Conservation (phyloP, 1,140 invertebrate genomes). For the Leucophenga varia region DNA sequence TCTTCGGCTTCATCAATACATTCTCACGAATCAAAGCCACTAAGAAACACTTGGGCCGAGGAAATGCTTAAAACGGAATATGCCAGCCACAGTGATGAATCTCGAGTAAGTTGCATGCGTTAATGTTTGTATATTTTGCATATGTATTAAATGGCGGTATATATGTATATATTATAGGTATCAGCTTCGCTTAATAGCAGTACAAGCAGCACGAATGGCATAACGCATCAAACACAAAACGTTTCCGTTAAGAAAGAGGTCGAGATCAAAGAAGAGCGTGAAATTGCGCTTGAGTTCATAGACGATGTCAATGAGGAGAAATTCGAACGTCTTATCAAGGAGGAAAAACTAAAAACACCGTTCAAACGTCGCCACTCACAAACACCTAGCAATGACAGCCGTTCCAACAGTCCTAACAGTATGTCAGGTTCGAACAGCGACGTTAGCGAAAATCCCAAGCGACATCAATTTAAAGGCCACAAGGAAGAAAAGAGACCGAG, state of each 20-base stretch:
- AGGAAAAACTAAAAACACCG: slow-evolving; percentile 55
- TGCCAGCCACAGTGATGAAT: slow-evolving; percentile 32
- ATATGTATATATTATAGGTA: slow-evolving; percentile 17
- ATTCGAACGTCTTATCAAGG: slow-evolving; percentile 46
- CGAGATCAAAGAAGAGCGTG: slow-evolving; percentile 26
- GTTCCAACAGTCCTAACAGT: slow-evolving; percentile 44
- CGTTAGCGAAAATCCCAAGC: not conserved
- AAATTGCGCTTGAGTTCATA: slow-evolving; percentile 45
- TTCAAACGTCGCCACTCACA: slow-evolving; percentile 50
- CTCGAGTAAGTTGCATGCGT: not conserved
- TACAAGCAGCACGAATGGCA: slow-evolving; percentile 14
- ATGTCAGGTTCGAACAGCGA: slow-evolving; percentile 21
- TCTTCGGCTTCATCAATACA: slow-evolving; percentile 32
- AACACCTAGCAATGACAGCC: slow-evolving; percentile 33
- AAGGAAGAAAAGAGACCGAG: slow-evolving; percentile 41
- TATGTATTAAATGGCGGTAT: too few species aligned
- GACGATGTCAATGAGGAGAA: slow-evolving; percentile 49
- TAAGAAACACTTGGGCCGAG: slow-evolving; percentile 33
- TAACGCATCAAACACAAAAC: not conserved
- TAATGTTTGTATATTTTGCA: slow-evolving; percentile 3
- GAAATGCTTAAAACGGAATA: slow-evolving; percentile 34
- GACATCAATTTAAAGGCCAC: slow-evolving; percentile 13
- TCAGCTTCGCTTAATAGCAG: slow-evolving; percentile 40
- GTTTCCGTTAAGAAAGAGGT: slow-evolving; percentile 16
- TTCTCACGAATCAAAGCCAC: slow-evolving; percentile 33